Conservation (phyloP, 2,113 vertebrate genomes). For the Gavialis gangeticus region DNA sequence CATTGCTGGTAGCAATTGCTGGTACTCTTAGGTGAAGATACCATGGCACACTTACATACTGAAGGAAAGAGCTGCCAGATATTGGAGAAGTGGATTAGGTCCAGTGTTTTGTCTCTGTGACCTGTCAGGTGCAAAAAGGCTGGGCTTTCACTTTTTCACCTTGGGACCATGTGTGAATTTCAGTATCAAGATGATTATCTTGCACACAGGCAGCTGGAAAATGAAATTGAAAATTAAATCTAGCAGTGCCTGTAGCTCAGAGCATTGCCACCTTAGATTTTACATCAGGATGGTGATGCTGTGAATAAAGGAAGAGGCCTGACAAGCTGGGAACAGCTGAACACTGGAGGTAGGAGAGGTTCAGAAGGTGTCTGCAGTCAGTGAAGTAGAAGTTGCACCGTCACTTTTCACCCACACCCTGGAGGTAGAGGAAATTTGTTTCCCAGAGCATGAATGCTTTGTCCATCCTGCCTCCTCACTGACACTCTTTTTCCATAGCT, state of each 20-base stretch:
- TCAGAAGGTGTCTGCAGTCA: background rate
- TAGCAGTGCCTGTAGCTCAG: accelerated
- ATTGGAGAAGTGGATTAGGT: background rate
- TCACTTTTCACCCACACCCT: background rate
- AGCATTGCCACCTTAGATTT: background rate
- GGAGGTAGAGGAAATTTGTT: background rate
- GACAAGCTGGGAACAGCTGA: background rate
- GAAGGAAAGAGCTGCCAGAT: background rate
- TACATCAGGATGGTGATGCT: background rate
- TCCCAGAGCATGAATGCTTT: background rate
- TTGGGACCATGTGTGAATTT: background rate
- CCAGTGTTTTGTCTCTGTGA: background rate
- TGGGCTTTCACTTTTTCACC: background rate
- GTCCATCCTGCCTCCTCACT: background rate
- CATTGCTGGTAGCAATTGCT: background rate
- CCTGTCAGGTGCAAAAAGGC: background rate
- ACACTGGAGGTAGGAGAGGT: background rate
- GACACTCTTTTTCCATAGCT: background rate
- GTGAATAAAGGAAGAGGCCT: background rate
- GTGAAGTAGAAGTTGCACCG: background rate
- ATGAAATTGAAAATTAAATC: background rate
- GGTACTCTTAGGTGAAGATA: background rate
- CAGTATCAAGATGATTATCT: accelerated
- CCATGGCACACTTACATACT: background rate
- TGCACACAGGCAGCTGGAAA: background rate